Evolutionary conservation across 2,888 invertebrate species (phyloP).

Genomic region (Amphimallon solstitiale): DNA sequence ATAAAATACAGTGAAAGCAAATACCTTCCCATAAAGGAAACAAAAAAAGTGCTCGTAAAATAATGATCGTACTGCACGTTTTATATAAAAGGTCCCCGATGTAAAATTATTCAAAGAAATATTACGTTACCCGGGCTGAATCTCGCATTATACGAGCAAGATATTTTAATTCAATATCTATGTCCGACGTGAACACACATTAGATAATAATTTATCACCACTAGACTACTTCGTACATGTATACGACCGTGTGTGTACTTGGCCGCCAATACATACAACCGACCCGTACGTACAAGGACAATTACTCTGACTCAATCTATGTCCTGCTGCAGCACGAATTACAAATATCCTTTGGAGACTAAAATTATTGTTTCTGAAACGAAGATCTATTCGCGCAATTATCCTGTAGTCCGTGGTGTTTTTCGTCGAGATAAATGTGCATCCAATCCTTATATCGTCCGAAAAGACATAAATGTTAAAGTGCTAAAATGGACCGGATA

Average conservation of each 20-base stretch:
- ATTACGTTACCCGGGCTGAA: constrained; percentile 32
- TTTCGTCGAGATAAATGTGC: neutral
- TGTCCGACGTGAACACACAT: constrained; percentile 11
- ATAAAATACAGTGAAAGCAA: constrained; percentile 14
- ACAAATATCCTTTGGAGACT: neutral
- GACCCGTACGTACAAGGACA: constrained; percentile 12
- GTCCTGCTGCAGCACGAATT: neutral
- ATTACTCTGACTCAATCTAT: neutral
- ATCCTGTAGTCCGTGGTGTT: neutral
- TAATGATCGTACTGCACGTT: constrained; percentile 39
- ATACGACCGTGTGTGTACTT: neutral
- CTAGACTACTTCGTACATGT: neutral
- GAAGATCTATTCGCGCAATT: neutral
- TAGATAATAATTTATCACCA: constrained; percentile 16
- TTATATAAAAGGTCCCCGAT: constrained; percentile 38
- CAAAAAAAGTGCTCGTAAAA: constrained; percentile 35
- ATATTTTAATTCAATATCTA: constrained; percentile 39
- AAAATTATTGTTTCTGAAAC: constrained; percentile 16
- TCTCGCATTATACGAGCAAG: constrained; percentile 35
- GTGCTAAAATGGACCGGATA: neutral
- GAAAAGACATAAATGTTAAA: neutral
- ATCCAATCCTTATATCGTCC: neutral
- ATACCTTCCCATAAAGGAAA: neutral
- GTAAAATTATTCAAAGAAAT: constrained; percentile 42
- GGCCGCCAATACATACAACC: neutral